Percentiles rank a stretch among this genome's conserved stretches.
Conservation (phyloP, 2,797 vertebrate genomes). For the Gobio occitaniae region DNA sequence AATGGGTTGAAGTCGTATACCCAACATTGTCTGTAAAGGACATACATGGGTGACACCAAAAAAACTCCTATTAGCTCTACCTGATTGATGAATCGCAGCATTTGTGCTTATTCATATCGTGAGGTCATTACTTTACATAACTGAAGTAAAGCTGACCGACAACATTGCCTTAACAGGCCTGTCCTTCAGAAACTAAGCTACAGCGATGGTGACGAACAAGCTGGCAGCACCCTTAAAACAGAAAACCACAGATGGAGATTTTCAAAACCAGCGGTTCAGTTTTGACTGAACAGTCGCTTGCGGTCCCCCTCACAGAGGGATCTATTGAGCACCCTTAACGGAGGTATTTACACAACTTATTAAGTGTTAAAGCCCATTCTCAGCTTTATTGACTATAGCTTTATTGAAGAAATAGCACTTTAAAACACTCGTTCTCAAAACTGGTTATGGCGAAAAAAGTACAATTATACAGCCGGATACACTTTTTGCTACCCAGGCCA, state of each 20-base stretch:
- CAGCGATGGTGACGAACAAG: constrained; percentile 34
- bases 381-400: constrained; percentile 5
- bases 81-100: constrained; percentile 45
- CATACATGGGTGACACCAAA: constrained; percentile 15
- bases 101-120: constrained; percentile 49
- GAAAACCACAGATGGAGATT: constrained; percentile 46
- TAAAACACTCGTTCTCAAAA: neutral
- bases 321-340: constrained; percentile 18
- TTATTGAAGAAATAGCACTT: neutral
- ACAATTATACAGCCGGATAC: constrained; percentile 38
- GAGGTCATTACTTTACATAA: constrained; percentile 55
- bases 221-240: constrained; percentile 26
- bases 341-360: constrained; percentile 21
- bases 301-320: constrained; percentile 13
- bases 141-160: constrained; percentile 51
- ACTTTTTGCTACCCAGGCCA: constrained; percentile 43
- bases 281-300: constrained; percentile 17
- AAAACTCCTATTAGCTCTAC: constrained; percentile 41
- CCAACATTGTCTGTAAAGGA: constrained; percentile 46
- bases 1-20: neutral
- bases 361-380: constrained; percentile 31
- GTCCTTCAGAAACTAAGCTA: constrained; percentile 36
- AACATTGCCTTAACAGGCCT: constrained; percentile 26
- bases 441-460: neutral
- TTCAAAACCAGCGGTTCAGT: constrained; percentile 1